phyloP scores from a whole-genome alignment of 2,888 invertebrate genomes.

The Tipula unca region DNA sequence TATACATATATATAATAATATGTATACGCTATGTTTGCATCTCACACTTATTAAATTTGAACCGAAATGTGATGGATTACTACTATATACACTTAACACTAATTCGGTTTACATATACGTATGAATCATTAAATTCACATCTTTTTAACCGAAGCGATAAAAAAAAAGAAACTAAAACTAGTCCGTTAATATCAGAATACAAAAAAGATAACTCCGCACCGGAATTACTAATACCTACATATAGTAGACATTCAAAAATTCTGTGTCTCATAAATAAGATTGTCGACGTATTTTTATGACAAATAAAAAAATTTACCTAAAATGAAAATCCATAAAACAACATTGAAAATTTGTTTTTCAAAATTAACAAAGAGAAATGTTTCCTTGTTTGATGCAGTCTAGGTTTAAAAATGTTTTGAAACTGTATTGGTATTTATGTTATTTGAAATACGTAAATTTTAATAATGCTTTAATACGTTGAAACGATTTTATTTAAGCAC shows the following conservation, averaged over 20 bases:
- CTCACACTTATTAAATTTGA: background rate
- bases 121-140: background rate
- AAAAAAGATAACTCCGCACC: background rate
- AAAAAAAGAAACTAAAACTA: background rate
- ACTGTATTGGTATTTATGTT: no score
- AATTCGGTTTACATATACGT: background rate
- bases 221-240: background rate
- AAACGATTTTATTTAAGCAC: no score
- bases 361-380: background rate
- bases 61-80: background rate
- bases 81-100: background rate
- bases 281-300: background rate
- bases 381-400: no score
- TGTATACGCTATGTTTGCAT: background rate
- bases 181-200: background rate
- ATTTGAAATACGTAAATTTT: no score
- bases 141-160: background rate
- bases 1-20: background rate
- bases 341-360: background rate
- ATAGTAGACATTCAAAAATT: background rate
- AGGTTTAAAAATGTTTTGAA: no score
- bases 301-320: background rate
- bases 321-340: background rate
- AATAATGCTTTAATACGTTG: no score
- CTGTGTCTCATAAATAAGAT: background rate